Conservation (phyloP, 2,888 invertebrate genomes). For the Pherbina coryleti region DNA sequence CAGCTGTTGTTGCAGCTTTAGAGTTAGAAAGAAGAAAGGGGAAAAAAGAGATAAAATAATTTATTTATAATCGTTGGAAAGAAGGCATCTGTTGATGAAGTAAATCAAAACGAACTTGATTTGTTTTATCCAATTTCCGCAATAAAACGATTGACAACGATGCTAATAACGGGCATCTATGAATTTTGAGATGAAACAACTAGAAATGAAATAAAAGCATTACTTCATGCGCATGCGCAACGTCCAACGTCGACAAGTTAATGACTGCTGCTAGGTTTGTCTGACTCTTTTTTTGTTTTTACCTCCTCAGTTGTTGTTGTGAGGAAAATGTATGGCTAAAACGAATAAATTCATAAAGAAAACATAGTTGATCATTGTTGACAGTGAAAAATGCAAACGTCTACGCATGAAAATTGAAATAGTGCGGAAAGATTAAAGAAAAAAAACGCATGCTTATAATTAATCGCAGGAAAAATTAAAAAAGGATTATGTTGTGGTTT, state of each 20-base stretch:
- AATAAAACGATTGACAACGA: slow-evolving; percentile 31
- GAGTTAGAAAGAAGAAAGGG: neutral
- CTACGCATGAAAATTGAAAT: neutral
- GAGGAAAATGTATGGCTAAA: too few relatives aligned
- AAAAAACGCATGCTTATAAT: slow-evolving; percentile 13
- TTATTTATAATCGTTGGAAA: neutral
- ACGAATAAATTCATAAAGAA: neutral
- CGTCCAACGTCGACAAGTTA: slow-evolving; percentile 6
- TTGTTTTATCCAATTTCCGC: slow-evolving; percentile 33
- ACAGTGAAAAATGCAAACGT: neutral
- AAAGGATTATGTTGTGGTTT: too few relatives aligned
- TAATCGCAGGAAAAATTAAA: too few relatives aligned
- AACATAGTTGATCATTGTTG: neutral
- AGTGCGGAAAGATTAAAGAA: slow-evolving; percentile 18
- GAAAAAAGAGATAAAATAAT: neutral
- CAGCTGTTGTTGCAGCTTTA: neutral
- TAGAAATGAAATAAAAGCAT: neutral
- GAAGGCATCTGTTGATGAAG: neutral
- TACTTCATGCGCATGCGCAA: slow-evolving; percentile 13
- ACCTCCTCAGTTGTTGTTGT: too few relatives aligned
- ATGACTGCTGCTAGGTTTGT: neutral
- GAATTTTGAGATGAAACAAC: neutral
- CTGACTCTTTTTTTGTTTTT: neutral
- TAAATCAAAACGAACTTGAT: slow-evolving; percentile 19
- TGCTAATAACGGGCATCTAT: slow-evolving; percentile 28